phyloP scores from a whole-genome alignment of 2,113 vertebrate genomes.

The Nyctereutes procyonoides region DNA sequence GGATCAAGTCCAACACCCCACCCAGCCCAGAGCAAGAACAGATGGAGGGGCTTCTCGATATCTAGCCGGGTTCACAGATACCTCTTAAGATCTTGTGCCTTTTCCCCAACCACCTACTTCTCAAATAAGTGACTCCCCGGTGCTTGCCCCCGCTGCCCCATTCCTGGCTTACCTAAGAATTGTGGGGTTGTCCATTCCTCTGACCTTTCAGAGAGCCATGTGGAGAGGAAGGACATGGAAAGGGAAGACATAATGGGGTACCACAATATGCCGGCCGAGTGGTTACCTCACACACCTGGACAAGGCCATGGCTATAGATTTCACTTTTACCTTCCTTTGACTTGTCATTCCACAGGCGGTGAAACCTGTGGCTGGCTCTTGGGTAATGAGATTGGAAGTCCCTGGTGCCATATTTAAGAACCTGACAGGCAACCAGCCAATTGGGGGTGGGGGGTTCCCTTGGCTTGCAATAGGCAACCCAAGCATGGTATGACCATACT shows the following conservation, averaged over 20 bases:
- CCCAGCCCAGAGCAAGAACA: neutral
- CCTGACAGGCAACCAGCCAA: neutral
- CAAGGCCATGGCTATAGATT: neutral
- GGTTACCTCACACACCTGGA: neutral
- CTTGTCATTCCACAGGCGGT: neutral
- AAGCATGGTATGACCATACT: neutral
- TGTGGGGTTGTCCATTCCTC: neutral
- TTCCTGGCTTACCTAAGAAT: neutral
- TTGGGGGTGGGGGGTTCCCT: neutral
- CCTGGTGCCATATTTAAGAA: neutral
- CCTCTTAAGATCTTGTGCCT: neutral
- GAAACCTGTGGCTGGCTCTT: neutral
- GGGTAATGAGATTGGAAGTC: neutral
- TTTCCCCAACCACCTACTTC: neutral
- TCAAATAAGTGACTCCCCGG: neutral
- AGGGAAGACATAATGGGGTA: neutral
- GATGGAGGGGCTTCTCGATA: fast-evolving
- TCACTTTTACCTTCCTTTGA: neutral
- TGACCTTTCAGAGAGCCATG: neutral
- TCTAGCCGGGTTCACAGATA: neutral
- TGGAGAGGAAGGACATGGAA: neutral
- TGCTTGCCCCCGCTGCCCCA: too few relatives aligned
- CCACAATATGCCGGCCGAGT: neutral
- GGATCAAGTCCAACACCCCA: neutral
- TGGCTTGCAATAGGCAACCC: neutral